A percentile compares a stretch with the other conserved stretches of the same genome.
Conservation (phyloP, 92 coral and sea anemone species). For the Virgularia gustaviana region DNA sequence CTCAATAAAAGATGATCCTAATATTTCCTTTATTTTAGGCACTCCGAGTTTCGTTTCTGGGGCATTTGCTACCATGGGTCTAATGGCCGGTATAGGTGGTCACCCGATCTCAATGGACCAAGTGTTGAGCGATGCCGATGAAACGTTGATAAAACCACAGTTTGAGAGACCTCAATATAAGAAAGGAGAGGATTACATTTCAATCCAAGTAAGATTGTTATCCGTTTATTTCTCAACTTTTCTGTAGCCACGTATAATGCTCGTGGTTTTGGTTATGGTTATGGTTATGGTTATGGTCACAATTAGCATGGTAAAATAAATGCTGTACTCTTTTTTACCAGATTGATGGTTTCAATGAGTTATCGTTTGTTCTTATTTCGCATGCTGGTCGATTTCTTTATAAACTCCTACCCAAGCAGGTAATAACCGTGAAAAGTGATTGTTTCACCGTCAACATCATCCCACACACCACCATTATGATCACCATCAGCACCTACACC, state of each 20-base stretch:
- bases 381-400: conserved; percentile 80
- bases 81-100: conserved; percentile 30
- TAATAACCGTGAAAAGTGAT: too few species aligned
- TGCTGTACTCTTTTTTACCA: conserved; percentile 19
- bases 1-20: too few species aligned
- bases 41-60: conserved; percentile 27
- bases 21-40: conserved; percentile 6
- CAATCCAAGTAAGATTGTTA: conserved; percentile 13
- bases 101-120: conserved; percentile 2
- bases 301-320: not conserved
- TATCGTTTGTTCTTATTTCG: conserved; percentile 61
- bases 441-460: too few species aligned
- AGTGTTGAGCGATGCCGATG: not conserved
- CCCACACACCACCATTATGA: too few species aligned
- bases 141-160: not conserved
- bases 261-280: too few species aligned
- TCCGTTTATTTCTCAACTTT: not conserved
- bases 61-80: conserved; percentile 36
- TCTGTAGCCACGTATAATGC: too few species aligned
- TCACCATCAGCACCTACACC: too few species aligned
- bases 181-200: conserved; percentile 34
- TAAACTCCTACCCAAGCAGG: conserved; percentile 62
- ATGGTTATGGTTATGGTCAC: too few species aligned
- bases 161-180: conserved; percentile 32
- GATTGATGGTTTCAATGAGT: conserved; percentile 79